phyloP scores from a whole-genome alignment of 2,888 invertebrate genomes.

The Drosophila subquinaria region DNA sequence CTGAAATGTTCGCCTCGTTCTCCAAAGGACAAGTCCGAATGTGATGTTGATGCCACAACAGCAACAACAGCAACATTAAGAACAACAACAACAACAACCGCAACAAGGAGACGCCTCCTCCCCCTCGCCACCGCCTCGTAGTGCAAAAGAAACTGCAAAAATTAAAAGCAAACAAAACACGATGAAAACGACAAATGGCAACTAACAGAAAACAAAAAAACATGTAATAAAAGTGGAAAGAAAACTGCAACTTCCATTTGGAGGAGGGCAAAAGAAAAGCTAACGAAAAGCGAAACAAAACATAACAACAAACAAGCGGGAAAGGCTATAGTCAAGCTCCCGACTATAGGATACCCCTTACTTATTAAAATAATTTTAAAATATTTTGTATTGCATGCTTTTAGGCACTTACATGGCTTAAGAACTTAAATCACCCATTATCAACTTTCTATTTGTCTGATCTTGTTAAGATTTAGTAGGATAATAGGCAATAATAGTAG shows the following conservation, averaged over 20 bases:
- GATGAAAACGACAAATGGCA: conserved; percentile 68
- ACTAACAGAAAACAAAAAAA: conserved; percentile 14
- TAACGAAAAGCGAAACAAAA: conserved; percentile 7
- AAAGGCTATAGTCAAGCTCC: no score
- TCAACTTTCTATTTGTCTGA: no score
- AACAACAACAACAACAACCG: no score
- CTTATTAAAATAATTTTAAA: no score
- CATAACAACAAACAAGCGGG: conserved; percentile 19
- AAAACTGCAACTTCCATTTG: conserved; percentile 1
- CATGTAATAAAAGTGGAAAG: neutral
- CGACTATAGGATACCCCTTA: no score
- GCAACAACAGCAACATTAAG: neutral
- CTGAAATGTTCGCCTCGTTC: conserved; percentile 29
- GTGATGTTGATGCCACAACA: conserved; percentile 74
- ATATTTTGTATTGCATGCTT: no score
- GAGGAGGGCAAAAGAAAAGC: conserved; percentile 1
- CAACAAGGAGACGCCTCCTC: conserved; percentile 16
- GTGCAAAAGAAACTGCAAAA: conserved; percentile 60
- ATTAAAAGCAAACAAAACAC: conserved; percentile 80
- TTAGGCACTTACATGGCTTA: no score
- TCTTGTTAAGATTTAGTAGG: no score
- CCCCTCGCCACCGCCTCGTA: conserved; percentile 6
- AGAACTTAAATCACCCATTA: no score
- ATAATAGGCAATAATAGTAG: no score
- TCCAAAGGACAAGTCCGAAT: conserved; percentile 66